Percentiles rank a stretch among this genome's conserved stretches.
Evolutionary conservation across 2,113 vertebrate genomes (phyloP).

Genomic region (Daboia siamensis): DNA sequence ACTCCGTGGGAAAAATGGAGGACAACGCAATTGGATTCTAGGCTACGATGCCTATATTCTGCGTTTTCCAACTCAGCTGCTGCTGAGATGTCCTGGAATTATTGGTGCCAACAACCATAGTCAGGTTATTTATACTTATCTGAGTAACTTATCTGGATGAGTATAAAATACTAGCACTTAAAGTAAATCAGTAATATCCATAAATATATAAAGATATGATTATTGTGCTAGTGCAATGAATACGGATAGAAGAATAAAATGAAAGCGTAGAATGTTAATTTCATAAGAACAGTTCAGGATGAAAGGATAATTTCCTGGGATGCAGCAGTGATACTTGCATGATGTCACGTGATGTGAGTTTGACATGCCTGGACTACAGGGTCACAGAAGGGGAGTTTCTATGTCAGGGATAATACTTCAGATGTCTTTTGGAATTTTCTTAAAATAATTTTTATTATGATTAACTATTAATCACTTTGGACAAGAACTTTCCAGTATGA

Average conservation of each 20-base stretch:
- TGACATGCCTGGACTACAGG: background rate
- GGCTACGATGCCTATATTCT: background rate
- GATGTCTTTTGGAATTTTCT: background rate
- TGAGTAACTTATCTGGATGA: background rate
- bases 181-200: background rate
- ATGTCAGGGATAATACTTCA: background rate
- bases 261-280: background rate
- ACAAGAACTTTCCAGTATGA: background rate
- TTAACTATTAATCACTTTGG: background rate
- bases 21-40: background rate
- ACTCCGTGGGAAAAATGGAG: background rate
- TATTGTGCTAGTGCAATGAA: background rate
- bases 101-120: background rate
- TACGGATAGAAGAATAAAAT: background rate
- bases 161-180: background rate
- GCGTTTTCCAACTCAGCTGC: background rate
- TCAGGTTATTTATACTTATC: background rate
- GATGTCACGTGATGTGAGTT: too few relatives aligned
- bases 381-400: background rate
- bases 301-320: background rate
- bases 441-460: background rate
- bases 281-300: background rate
- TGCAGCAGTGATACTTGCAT: background rate
- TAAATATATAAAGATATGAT: background rate
- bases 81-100: background rate